Base-by-base conservation (phyloP, 2,888 invertebrate species). In the Chrysolina americana region DNA sequence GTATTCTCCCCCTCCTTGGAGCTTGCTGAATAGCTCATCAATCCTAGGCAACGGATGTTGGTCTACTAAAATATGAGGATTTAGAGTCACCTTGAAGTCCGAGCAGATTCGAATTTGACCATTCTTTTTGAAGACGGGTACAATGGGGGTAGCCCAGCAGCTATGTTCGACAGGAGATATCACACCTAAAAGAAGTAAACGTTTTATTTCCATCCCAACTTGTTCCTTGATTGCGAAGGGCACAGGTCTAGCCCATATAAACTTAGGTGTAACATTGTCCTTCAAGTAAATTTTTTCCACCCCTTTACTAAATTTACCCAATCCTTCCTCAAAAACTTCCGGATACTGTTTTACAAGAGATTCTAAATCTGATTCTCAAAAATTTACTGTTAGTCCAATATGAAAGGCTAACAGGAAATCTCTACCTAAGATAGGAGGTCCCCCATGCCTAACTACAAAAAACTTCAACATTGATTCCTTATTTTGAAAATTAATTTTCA, bases 51-150 rank as follows among this genome's bases (percentile, higher is more conserved):
- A 44, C 8, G 44, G 44, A 44, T 44, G 44, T 8, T 71, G 9
- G 36, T 84, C 84, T 17, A 83, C 80, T 41, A 76, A 68, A 28
- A 85, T 63, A 63, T 76, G 77, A 63, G 80, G 80, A 70, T 83
- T 84, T 59, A 82, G 23, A 1, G 82, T 84, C 4, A 83, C 75
- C 8, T 82, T 82, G 71, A 75, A 83, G 68, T 75, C 78, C 15
- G 78, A 76, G 62, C 78, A 76, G 11, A 72, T 59, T 63, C 78
- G 36, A 56, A 77, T 68, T 44, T 41, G 13, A 9, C 76, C 76
- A 65, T 76, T 66, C 41, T 66, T 72, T 73, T 77, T 79, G 13
- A 75, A 48, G 1, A 74, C 70, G 2, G 78, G 78, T n/a, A 77
- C 77, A 15, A 77, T 73, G 13, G 77, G 71, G 41, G 71, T 77